Evolutionary conservation across 1,140 invertebrate genomes (phyloP).

Genomic region (Drosophila sucinea): DNA sequence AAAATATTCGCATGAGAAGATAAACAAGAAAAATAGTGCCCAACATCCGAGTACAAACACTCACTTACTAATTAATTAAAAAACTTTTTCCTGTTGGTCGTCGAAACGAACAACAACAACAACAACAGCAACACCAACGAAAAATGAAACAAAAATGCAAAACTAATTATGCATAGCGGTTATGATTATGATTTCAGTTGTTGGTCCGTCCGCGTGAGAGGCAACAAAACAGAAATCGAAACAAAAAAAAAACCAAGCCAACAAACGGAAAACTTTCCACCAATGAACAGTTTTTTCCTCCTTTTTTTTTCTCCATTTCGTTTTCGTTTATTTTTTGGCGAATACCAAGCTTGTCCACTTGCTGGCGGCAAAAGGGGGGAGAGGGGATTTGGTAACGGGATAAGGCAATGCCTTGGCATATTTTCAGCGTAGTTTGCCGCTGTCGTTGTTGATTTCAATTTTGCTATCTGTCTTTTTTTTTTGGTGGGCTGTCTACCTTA

Average conservation of each 20-base stretch:
- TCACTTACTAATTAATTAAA: constrained; percentile 78
- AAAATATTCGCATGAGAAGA: neutral
- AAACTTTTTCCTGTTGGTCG: constrained; percentile 57
- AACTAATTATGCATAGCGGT: constrained; percentile 74
- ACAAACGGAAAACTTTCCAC: constrained; percentile 10
- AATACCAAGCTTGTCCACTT: neutral
- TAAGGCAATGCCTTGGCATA: constrained; percentile 28
- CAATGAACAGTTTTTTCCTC: constrained; percentile 6
- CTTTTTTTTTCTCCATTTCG: neutral
- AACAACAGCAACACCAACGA: neutral
- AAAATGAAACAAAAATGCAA: constrained; percentile 1
- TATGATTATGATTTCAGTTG: constrained; percentile 57
- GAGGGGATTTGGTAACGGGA: neutral
- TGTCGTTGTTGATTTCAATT: constrained; percentile 49
- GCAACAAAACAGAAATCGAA: too few species aligned
- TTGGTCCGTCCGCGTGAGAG: constrained; percentile 7
- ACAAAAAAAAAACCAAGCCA: neutral
- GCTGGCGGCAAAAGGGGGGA: neutral
- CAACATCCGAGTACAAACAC: neutral
- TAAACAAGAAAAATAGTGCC: neutral
- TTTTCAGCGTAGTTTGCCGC: constrained; percentile 22
- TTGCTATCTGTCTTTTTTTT: constrained; percentile 20
- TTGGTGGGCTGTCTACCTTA: neutral
- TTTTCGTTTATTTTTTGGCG: neutral
- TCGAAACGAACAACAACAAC: neutral